Conservation (phyloP, 2,888 invertebrate species). For the Trachelus iudaicus region DNA sequence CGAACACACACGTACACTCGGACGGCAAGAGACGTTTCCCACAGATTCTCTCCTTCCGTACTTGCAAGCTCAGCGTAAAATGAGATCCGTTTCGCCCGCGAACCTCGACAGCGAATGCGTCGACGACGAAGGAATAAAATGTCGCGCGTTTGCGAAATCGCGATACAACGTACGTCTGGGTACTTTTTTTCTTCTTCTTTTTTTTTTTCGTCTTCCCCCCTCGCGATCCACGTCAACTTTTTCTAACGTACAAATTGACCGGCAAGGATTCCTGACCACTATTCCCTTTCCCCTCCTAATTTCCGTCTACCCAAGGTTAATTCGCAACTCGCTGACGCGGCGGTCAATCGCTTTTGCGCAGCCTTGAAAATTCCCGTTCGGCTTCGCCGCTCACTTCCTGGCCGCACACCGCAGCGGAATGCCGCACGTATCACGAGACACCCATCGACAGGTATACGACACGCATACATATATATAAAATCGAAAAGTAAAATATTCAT, state of each 20-base stretch:
- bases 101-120: neutral
- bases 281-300: conserved; percentile 22
- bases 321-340: conserved; percentile 10
- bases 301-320: conserved; percentile 49
- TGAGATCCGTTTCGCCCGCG: neutral
- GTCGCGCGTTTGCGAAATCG: conserved; percentile 28
- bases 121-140: neutral
- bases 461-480: neutral
- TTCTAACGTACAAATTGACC: neutral
- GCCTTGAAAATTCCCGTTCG: conserved; percentile 41
- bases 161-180: conserved; percentile 21
- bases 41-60: neutral
- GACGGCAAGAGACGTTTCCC: neutral
- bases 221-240: neutral
- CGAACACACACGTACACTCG: neutral
- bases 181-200: conserved; percentile 20
- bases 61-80: neutral
- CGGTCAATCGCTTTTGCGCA: conserved; percentile 50
- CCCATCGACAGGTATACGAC: neutral
- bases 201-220: conserved; percentile 10
- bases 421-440: neutral
- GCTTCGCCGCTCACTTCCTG: conserved; percentile 50
- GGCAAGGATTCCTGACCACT: neutral
- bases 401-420: conserved; percentile 34
- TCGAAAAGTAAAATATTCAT: neutral